Percentiles rank a stretch among this genome's conserved stretches.
Evolutionary conservation across 2,888 invertebrate genomes (phyloP).

Genomic region (Napeogenes sylphis): DNA sequence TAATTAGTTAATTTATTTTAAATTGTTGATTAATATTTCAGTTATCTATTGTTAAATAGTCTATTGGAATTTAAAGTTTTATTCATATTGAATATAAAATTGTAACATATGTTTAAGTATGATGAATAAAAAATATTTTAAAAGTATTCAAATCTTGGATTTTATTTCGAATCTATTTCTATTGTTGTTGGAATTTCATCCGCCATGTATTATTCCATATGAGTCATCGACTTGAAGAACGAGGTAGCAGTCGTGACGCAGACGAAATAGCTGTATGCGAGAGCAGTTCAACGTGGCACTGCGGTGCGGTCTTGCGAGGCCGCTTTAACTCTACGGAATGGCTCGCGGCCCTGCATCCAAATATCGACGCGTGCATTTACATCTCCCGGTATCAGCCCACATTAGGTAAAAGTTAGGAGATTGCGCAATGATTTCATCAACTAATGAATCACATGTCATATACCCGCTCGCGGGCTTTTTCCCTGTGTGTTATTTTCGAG

Average conservation of each 20-base stretch:
- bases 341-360: slow-evolving; percentile 40
- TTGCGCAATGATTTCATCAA: slow-evolving; percentile 53
- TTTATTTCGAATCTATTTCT: slow-evolving; percentile 44
- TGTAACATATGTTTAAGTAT: slow-evolving; percentile 77
- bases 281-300: slow-evolving; percentile 36
- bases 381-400: slow-evolving; percentile 72
- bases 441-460: slow-evolving; percentile 28
- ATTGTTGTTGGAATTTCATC: slow-evolving; percentile 63
- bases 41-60: slow-evolving; percentile 62
- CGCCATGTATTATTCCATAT: slow-evolving; percentile 74
- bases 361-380: slow-evolving; percentile 43
- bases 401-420: slow-evolving; percentile 69
- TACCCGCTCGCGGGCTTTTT: slow-evolving; percentile 48
- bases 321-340: slow-evolving; percentile 39
- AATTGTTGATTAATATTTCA: slow-evolving; percentile 51
- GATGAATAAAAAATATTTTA: slow-evolving; percentile 61
- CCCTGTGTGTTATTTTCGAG: slow-evolving; percentile 58
- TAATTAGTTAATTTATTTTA: slow-evolving; percentile 48
- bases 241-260: slow-evolving; percentile 49
- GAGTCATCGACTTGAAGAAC: slow-evolving; percentile 66
- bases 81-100: slow-evolving; percentile 76
- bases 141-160: slow-evolving; percentile 50
- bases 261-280: slow-evolving; percentile 50
- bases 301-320: slow-evolving; percentile 37
- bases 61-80: slow-evolving; percentile 65